Percentiles rank a stretch among this genome's conserved stretches.
Conservation (phyloP, 2,888 invertebrate genomes). For the Aproaerema taeniolella region DNA sequence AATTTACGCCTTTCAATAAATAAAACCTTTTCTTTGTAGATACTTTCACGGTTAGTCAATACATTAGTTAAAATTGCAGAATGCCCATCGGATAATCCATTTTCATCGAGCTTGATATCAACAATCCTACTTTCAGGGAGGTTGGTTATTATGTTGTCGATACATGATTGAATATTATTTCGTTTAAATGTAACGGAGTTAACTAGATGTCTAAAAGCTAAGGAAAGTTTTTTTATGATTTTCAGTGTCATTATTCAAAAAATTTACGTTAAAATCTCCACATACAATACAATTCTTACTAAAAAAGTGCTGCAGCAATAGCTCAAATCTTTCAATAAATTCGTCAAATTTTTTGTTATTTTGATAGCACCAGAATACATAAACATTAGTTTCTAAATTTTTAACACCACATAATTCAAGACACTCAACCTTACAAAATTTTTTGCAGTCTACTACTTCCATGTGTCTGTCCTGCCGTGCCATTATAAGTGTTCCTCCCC, state of each 20-base stretch:
- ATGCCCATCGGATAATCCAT: not conserved
- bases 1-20: not conserved
- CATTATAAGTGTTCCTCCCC: not conserved
- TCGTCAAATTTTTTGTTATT: not conserved
- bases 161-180: not conserved
- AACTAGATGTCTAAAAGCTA: not conserved
- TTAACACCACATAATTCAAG: not conserved
- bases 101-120: not conserved
- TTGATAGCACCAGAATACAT: not conserved
- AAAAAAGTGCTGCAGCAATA: not conserved
- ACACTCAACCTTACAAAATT: not conserved
- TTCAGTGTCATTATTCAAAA: not conserved
- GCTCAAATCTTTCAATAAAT: not conserved
- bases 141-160: not conserved
- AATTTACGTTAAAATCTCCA: not conserved
- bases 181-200: not conserved
- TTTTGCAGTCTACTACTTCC: not conserved
- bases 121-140: not conserved
- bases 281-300: not conserved
- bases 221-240: not conserved
- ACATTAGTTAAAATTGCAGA: not conserved
- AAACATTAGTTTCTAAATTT: not conserved
- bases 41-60: not conserved
- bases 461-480: not conserved
- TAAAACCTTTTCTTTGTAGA: not conserved